Base-by-base conservation (phyloP, 2,797 vertebrate species). In the Spondyliosoma cantharus region DNA sequence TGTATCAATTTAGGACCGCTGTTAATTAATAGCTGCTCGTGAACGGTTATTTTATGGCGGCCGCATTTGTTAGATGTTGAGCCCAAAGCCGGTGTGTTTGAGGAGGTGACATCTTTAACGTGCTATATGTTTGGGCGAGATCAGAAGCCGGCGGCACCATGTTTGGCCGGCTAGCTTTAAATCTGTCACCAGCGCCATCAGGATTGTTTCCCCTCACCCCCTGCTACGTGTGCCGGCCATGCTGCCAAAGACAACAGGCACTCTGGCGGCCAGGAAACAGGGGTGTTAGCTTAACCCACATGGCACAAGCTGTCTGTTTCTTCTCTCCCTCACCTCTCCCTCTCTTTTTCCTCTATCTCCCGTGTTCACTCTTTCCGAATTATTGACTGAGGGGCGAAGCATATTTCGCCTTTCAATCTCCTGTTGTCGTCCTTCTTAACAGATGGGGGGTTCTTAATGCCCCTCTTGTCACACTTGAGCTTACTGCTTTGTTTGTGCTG, bases 181-280 rank as follows among this genome's bases (percentile, higher is more conserved):
- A 89, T 92, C 86, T 92, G 88, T 92, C 91, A 90, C 63, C 85
- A 65, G 84, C 25, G 15, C 86, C 75, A 82, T 91, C 80, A 81
- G 64, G 76, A 80, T 87, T 77, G 82, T 92, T 93, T 93, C 89
- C 86, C 85, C 82, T 92, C 76, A 85, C 72, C 87, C 86, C 81
- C 78, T 82, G 59, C 87, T 73, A 76, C 16, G 58, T 78, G 83
- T 85, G 86, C 79, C 5, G 76, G 68, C 70, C 83, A 69, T 42
- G 74, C 80, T 89, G 91, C 92, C 90, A 93, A 93, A 92, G 82
- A 91, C 88, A 93, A 92, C 90, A 92, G 87, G 71, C 83, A 83
- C 72, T 84, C 12, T 58, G 63, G 82, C 78, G n/a, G 45, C 48
- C 86, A 90, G 92, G 92, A 93, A 94, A 90, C 78, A 87, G 73